phyloP scores from a whole-genome alignment of 2,113 vertebrate species.

The Colaptes auratus region DNA sequence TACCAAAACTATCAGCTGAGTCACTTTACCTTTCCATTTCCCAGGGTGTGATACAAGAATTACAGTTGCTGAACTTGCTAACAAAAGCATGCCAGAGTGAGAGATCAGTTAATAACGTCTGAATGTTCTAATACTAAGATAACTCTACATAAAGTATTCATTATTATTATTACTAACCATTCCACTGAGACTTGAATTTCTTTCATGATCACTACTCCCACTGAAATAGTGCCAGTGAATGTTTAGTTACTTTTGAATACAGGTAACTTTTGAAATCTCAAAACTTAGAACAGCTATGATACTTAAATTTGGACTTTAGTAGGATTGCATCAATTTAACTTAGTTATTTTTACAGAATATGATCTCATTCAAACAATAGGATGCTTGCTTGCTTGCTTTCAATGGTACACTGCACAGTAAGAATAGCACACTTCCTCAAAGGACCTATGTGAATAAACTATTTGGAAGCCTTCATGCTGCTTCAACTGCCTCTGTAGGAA shows the following conservation, averaged over 20 bases:
- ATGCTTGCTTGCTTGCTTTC: constrained; percentile 37
- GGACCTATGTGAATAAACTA: background rate
- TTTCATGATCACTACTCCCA: background rate
- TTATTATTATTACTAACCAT: background rate
- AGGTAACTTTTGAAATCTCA: background rate
- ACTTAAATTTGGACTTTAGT: background rate
- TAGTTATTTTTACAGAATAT: background rate
- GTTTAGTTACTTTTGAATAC: background rate
- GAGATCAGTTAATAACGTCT: background rate
- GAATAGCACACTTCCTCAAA: constrained; percentile 22
- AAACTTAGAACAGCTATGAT: background rate
- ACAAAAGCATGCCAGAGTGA: background rate
- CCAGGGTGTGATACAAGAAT: background rate
- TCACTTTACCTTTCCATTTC: background rate
- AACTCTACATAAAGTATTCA: background rate
- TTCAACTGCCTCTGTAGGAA: background rate
- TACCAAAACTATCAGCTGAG: background rate
- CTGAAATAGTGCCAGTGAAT: background rate
- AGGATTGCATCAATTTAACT: background rate
- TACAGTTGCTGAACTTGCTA: background rate
- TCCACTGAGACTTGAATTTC: background rate
- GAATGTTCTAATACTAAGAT: background rate
- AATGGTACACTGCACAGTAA: constrained; percentile 5
- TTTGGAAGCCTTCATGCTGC: background rate
- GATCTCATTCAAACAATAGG: constrained; percentile 18